A percentile compares a stretch with the other conserved stretches of the same genome.
Conservation (phyloP, 2,888 invertebrate genomes). For the Erannis defoliaria region DNA sequence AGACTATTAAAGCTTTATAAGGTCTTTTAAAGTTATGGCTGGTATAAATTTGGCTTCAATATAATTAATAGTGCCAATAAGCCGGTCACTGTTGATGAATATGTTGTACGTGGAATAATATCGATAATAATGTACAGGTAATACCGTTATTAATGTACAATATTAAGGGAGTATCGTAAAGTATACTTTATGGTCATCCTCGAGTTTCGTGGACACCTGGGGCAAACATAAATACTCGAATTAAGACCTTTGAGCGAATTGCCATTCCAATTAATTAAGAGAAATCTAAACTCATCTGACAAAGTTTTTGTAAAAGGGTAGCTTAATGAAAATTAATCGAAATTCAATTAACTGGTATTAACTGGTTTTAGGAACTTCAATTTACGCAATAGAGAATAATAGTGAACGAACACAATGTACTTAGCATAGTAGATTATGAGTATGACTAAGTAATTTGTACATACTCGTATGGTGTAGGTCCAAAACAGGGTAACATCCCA, state of each 20-base stretch:
- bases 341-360: not conserved
- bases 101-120: conserved; percentile 53
- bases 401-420: not conserved
- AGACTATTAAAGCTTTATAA: conserved; percentile 69
- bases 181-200: conserved; percentile 41
- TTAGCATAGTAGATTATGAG: too few relatives aligned
- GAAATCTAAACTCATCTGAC: conserved; percentile 6
- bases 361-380: not conserved
- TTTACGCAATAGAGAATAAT: not conserved
- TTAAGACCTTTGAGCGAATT: conserved; percentile 18
- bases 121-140: conserved; percentile 43
- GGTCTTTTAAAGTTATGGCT: conserved; percentile 68
- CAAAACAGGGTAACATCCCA: too few relatives aligned
- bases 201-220: conserved; percentile 34
- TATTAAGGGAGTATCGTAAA: conserved; percentile 39
- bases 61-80: conserved; percentile 67
- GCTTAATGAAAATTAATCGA: conserved; percentile 4
- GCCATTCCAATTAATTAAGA: conserved; percentile 10
- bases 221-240: conserved; percentile 23
- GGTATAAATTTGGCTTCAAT: conserved; percentile 69
- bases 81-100: conserved; percentile 60
- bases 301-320: conserved; percentile 4
- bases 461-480: too few relatives aligned
- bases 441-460: too few relatives aligned
- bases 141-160: conserved; percentile 38